A percentile compares a stretch with the other conserved stretches of the same genome.
Conservation (phyloP, 1,140 invertebrate genomes). For the Diachasmimorpha longicaudata region DNA sequence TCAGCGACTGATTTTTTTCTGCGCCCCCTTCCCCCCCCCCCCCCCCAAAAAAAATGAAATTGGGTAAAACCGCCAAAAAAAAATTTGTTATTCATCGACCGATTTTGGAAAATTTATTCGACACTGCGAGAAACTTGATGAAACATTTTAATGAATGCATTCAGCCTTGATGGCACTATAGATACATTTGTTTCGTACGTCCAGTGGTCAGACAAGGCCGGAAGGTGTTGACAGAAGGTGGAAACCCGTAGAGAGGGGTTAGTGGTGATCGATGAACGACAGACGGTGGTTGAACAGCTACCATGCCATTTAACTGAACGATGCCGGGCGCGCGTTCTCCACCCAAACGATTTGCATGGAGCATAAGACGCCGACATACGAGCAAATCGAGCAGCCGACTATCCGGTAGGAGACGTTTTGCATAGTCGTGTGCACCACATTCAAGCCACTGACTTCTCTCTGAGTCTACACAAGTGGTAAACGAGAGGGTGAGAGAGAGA, state of each 20-base stretch:
- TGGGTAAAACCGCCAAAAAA: no score
- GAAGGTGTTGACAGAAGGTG: constrained; percentile 16
- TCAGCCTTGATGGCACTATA: background rate
- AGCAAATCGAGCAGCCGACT: constrained; percentile 22
- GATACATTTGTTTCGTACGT: background rate
- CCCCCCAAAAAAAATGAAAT: no score
- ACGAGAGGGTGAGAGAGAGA: background rate
- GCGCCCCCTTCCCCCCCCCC: no score
- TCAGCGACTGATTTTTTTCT: no score
- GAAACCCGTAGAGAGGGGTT: constrained; percentile 8
- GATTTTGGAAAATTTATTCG: background rate
- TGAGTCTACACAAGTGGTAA: background rate
- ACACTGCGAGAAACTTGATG: background rate
- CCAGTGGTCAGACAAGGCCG: constrained; percentile 5
- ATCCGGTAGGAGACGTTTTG: constrained; percentile 10
- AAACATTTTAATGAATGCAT: constrained; percentile 6
- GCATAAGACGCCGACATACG: constrained; percentile 26
- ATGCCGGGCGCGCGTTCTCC: background rate
- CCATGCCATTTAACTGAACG: constrained; percentile 21
- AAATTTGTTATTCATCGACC: no score
- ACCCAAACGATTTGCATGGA: constrained; percentile 24
- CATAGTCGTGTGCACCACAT: constrained; percentile 8
- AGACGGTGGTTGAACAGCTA: constrained; percentile 15
- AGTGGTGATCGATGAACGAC: constrained; percentile 17
- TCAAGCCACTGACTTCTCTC: background rate